These are phyloP conservation scores for Colletes gigas DNA, from an alignment of 1,140 invertebrate genomes.

Conservation along the genomic window DNA sequence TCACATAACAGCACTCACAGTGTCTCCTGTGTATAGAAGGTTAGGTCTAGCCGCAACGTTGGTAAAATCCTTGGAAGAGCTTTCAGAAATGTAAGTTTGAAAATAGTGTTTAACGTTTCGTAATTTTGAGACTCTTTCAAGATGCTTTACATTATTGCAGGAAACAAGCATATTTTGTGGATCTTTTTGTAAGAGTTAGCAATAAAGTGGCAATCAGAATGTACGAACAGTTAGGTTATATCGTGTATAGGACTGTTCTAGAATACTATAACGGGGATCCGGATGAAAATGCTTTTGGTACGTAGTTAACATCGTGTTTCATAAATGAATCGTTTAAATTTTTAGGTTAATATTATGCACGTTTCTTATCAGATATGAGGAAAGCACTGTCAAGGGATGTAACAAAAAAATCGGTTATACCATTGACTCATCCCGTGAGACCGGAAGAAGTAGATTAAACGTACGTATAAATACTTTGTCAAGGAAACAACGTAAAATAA, in stretches of 20 bases:
- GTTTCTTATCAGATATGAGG: conserved; percentile 92
- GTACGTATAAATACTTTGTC: not conserved
- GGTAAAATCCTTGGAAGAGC: conserved; percentile 97
- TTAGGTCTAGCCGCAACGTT: conserved; percentile 95
- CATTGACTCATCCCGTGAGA: conserved; percentile 94
- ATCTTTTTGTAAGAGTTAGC: conserved; percentile 98
- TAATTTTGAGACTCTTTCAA: not conserved
- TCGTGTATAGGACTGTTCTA: conserved; percentile 96
- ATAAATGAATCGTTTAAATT: conserved; percentile 34
- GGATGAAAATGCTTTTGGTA: conserved; percentile 99
- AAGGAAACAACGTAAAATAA: conserved; percentile 2
- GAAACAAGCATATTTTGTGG: conserved; percentile 98
- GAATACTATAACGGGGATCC: conserved; percentile 99
- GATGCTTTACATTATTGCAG: conserved; percentile 83
- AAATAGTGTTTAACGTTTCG: not conserved
- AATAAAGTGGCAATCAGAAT: conserved; percentile 98
- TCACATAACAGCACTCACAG: conserved; percentile 98
- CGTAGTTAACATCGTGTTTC: conserved; percentile 4
- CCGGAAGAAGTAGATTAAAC: conserved; percentile 96
- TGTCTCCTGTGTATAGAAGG: conserved; percentile 96
- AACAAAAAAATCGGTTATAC: conserved; percentile 96
- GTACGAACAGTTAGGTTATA: conserved; percentile 98
- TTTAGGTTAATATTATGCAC: conserved; percentile 21
- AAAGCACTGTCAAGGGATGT: conserved; percentile 97
- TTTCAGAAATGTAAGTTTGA: conserved; percentile 93